A percentile compares a stretch with the other conserved stretches of the same genome.
These are phyloP conservation scores for Empidonax traillii DNA, from an alignment of 2,113 vertebrate genomes.

Conservation along the genomic window DNA sequence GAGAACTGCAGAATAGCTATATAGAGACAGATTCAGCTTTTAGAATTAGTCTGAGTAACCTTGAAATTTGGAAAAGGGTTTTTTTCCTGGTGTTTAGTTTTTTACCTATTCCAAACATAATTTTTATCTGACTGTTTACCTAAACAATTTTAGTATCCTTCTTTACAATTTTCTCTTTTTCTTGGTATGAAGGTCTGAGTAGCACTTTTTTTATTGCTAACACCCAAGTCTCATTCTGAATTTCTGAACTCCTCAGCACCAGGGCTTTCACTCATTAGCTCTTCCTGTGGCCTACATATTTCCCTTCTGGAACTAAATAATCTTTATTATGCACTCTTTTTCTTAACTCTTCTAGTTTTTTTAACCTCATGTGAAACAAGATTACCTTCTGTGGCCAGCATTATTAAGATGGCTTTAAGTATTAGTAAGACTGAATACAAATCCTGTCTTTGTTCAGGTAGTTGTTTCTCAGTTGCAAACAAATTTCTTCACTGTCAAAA, in stretches of 20 bases:
- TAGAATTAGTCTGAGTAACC: neutral
- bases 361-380: neutral
- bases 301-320: neutral
- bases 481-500: neutral
- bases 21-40: neutral
- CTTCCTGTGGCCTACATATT: neutral
- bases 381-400: neutral
- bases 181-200: neutral
- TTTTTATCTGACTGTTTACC: neutral
- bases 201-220: neutral
- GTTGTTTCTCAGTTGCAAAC: neutral
- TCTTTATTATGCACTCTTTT: neutral
- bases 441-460: neutral
- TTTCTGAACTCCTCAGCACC: neutral
- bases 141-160: neutral
- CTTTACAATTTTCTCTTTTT: neutral
- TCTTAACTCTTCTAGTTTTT: neutral
- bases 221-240: neutral
- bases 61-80: neutral
- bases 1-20: neutral
- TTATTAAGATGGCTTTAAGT: neutral
- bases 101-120: neutral
- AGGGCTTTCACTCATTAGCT: neutral
- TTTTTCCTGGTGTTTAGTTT: neutral
- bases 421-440: neutral